These are phyloP conservation scores for Spheniscus mendiculus DNA, from an alignment of 2,113 vertebrate species.

Conservation along the genomic window DNA sequence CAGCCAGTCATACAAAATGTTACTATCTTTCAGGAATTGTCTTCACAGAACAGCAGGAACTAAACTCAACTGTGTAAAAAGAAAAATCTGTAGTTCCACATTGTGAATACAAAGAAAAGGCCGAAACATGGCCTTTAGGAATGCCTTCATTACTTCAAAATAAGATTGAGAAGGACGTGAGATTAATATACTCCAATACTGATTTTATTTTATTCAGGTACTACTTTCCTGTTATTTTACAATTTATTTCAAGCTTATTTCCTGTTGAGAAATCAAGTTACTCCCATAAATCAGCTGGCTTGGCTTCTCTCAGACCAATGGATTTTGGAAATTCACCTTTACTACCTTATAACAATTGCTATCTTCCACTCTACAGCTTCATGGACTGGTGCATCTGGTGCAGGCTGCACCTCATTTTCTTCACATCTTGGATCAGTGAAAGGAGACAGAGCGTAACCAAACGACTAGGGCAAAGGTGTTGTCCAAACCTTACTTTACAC, in stretches of 20 bases:
- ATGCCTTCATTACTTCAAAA: not conserved
- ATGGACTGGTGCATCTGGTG: not conserved
- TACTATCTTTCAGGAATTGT: not conserved
- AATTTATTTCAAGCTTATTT: not conserved
- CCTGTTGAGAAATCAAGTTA: not conserved
- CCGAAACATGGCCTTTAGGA: not conserved
- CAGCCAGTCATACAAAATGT: not conserved
- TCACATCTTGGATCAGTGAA: not conserved
- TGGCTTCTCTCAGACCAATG: not conserved
- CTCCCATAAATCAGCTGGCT: not conserved
- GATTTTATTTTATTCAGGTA: not conserved
- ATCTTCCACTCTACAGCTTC: not conserved
- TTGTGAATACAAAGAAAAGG: not conserved
- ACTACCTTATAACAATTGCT: not conserved
- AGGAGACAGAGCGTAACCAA: not conserved
- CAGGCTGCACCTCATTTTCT: not conserved
- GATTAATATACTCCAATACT: not conserved
- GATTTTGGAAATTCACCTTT: not conserved
- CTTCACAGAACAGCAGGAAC: not conserved
- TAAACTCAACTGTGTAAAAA: not conserved
- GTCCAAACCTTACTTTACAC: not conserved
- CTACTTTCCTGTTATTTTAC: not conserved
- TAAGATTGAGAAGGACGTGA: not conserved
- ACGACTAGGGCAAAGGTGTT: not conserved
- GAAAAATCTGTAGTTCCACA: not conserved